Evolutionary conservation across 2,888 invertebrate species (phyloP).

Genomic region (Ditula angustiorana): DNA sequence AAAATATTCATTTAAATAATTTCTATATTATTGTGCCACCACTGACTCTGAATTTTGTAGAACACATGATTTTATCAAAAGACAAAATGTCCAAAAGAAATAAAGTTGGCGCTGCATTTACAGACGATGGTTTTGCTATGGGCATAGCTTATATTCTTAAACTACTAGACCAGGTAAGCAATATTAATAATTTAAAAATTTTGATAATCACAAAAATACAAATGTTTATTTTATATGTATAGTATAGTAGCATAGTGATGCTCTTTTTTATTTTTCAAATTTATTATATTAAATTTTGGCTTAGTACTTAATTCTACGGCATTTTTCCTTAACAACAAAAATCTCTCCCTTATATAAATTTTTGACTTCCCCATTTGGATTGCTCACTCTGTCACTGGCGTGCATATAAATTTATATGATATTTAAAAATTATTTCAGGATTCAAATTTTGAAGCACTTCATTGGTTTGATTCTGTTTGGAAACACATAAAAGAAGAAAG

Average conservation of each 20-base stretch:
- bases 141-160: slow-evolving; percentile 97
- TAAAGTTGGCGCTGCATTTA: slow-evolving; percentile 94
- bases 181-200: no score
- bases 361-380: no score
- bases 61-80: slow-evolving; percentile 95
- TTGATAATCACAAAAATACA: no score
- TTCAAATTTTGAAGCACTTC: slow-evolving; percentile 94
- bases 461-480: slow-evolving; percentile 97
- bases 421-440: slow-evolving; percentile 71
- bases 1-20: slow-evolving; percentile 95
- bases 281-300: no score
- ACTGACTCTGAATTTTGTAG: slow-evolving; percentile 96
- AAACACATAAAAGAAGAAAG: slow-evolving; percentile 89
- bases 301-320: no score
- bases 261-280: no score
- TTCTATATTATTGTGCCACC: slow-evolving; percentile 98
- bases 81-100: slow-evolving; percentile 97
- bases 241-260: no score
- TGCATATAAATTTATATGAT: no score
- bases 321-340: no score
- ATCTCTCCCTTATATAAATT: no score
- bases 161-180: slow-evolving; percentile 91
- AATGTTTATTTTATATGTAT: no score
- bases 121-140: slow-evolving; percentile 99
- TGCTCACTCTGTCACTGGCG: no score